Base-by-base conservation (phyloP, 2,888 invertebrate species). In the Pandemis heparana region DNA sequence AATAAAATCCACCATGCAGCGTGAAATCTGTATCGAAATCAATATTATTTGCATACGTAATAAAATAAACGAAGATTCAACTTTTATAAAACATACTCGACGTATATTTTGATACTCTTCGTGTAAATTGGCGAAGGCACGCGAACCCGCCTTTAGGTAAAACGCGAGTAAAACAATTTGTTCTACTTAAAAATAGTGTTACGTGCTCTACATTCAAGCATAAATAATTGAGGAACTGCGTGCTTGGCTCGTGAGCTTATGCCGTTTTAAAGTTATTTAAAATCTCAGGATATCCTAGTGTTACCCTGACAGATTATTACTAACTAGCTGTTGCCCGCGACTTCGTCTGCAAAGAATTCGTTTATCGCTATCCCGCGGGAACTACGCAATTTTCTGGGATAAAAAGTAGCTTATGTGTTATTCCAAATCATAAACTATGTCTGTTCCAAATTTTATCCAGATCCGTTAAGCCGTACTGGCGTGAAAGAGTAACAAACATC, bases 101-200 rank as follows among this genome's bases (percentile, higher is more conserved):
- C 81, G 80, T 79, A 79, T 80, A 78, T 81, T 81, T 78, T 80
- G 82, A 83, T 82, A 83, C 82, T 78, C 81, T 83, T 83, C 80
- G 79, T 81, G 83, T 84, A 84, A 88, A 87, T 75, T 76, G 76
- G 73, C 74, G 74, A 71, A 75, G 82, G 76, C 88, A 88, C 88
- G 88, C 88, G 80, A 88, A 74, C 77, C 75, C 69, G 80, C 75
- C 80, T 83, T 84, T 83, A 81, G 77, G 78, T 75, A 74, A 76
- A 76, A 81, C 81, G 86, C 82, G 81, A 77, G 78, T 75, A 74
- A 76, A 76, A 81, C 81, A 86, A 87, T 87, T 87, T 85, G 87
- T 87, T 83, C 81, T 83, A 81, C 81, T 85, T 85, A 83, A 85
- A 79, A 78, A 84, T 79, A 80, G 78, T 83, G 83, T 84, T 83